These are phyloP conservation scores for Trichechus manatus DNA, from an alignment of 2,113 vertebrate species.

Conservation along the genomic window DNA sequence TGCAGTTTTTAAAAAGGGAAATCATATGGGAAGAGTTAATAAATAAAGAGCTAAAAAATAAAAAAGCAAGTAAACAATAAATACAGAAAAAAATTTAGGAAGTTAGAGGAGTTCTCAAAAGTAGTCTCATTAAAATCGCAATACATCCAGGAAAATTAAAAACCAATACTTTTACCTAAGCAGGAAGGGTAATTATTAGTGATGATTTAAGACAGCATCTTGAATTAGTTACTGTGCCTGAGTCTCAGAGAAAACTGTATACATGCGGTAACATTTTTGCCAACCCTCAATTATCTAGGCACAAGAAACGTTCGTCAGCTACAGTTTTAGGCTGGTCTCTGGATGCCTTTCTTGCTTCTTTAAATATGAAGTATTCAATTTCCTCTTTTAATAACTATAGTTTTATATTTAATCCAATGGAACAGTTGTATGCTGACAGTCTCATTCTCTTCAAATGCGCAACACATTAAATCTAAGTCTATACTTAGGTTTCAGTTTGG, in stretches of 20 bases:
- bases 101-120: neutral
- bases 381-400: conserved; percentile 35
- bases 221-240: conserved; percentile 43
- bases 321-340: conserved; percentile 13
- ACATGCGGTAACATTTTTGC: neutral
- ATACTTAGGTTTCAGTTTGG: conserved; percentile 1
- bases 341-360: conserved; percentile 44
- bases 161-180: conserved; percentile 40
- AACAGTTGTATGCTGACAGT: neutral
- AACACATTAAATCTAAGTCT: neutral
- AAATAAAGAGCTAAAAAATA: conserved; percentile 45
- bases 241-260: conserved; percentile 48
- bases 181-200: conserved; percentile 49
- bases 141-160: conserved; percentile 57
- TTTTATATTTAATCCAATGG: conserved; percentile 13
- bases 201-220: conserved; percentile 45
- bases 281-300: conserved; percentile 1
- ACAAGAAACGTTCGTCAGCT: neutral
- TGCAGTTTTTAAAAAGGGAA: neutral
- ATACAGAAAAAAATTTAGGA: neutral
- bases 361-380: conserved; percentile 15
- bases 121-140: conserved; percentile 27
- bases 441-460: neutral
- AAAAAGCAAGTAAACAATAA: conserved; percentile 6
- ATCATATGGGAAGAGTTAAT: conserved; percentile 36